A percentile compares a stretch with the other conserved stretches of the same genome.
Evolutionary conservation across 2,888 invertebrate genomes (phyloP).

Genomic region (Cheilosia pagana): DNA sequence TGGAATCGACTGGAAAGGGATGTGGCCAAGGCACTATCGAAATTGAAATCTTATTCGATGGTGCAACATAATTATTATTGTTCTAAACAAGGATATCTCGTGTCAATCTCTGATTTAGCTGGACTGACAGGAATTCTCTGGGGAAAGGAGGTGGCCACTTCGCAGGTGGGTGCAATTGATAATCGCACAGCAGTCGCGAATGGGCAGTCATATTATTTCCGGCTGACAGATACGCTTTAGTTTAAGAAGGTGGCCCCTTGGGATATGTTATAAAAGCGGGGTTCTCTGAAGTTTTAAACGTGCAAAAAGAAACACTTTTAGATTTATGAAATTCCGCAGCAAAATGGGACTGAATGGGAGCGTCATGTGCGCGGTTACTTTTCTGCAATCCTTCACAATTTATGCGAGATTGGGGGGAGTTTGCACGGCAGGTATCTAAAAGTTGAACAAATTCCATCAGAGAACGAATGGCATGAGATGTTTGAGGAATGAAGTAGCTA

Average conservation of each 20-base stretch:
- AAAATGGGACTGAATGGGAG: neutral
- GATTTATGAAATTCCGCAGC: slow-evolving; percentile 52
- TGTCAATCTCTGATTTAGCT: slow-evolving; percentile 60
- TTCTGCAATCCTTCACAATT: neutral
- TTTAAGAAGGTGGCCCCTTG: slow-evolving; percentile 39
- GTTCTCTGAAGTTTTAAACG: slow-evolving; percentile 13
- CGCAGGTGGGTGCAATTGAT: slow-evolving; percentile 55
- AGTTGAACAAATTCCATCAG: too few relatives aligned
- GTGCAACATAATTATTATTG: slow-evolving; percentile 69
- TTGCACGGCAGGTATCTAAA: too few relatives aligned
- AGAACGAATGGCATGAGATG: too few relatives aligned
- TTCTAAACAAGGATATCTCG: slow-evolving; percentile 70
- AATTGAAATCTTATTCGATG: slow-evolving; percentile 68
- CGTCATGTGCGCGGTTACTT: neutral
- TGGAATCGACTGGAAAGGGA: slow-evolving; percentile 14
- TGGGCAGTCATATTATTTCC: slow-evolving; percentile 63
- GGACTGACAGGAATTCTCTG: slow-evolving; percentile 55
- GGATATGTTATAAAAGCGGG: slow-evolving; percentile 27
- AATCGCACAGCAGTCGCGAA: slow-evolving; percentile 12
- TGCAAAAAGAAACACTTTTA: slow-evolving; percentile 53
- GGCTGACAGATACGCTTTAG: slow-evolving; percentile 65
- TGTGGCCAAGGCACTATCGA: slow-evolving; percentile 43
- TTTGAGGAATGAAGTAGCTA: too few relatives aligned
- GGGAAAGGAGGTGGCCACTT: slow-evolving; percentile 50
- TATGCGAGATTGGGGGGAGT: too few relatives aligned